phyloP scores from a whole-genome alignment of 30 jellyfish, hydroid and myxozoan genomes.

The Chironex yamaguchii region DNA sequence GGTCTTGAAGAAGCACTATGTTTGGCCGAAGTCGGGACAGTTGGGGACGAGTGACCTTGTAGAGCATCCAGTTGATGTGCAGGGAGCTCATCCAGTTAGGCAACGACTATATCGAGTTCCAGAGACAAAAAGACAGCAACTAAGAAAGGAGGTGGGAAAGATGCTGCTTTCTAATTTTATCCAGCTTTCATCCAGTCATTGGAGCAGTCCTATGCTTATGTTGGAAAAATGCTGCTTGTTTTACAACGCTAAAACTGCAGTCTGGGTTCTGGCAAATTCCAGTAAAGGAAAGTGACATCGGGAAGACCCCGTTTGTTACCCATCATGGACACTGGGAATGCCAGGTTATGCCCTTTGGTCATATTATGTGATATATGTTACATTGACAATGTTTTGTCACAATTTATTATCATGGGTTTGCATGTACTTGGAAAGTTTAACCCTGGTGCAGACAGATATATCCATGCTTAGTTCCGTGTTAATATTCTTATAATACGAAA shows the following conservation, averaged over 20 bases:
- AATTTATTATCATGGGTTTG: too few species aligned
- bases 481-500: too few species aligned
- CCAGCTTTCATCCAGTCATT: conserved; percentile 67
- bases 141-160: conserved; percentile 44
- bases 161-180: conserved; percentile 56
- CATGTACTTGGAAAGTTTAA: too few species aligned
- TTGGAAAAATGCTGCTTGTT: conserved; percentile 61
- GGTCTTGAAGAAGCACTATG: conserved; percentile 49
- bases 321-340: background rate
- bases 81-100: conserved; percentile 69
- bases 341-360: conserved; percentile 1
- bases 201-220: conserved; percentile 73
- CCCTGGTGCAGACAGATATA: too few species aligned
- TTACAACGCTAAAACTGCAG: conserved; percentile 49
- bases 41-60: conserved; percentile 63
- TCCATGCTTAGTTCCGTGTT: too few species aligned
- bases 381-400: conserved; percentile 15
- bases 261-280: conserved; percentile 74
- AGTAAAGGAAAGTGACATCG: conserved; percentile 28
- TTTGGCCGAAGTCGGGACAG: conserved; percentile 38
- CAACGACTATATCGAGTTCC: conserved; percentile 65
- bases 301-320: conserved; percentile 52
- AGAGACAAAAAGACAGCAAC: conserved; percentile 54
- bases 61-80: conserved; percentile 66
- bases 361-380: conserved; percentile 20